Evolutionary conservation across 2,888 invertebrate species (phyloP), one percentile per base, ranked within the genome.

Genomic region (Chaitophorus viminalis): DNA sequence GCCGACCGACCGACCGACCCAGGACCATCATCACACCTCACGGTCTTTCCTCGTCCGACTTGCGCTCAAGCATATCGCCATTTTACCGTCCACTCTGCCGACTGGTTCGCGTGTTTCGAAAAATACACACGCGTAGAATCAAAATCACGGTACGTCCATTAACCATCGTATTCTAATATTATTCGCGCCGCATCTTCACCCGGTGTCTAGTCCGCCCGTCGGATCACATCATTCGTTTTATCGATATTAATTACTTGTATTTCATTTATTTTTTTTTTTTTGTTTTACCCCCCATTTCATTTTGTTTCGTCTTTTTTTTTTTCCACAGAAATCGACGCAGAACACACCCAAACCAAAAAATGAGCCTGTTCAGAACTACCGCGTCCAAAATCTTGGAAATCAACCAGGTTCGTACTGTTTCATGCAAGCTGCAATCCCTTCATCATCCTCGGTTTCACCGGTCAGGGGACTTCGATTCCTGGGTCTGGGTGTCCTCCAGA

Each of bases 301-400:
- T 46, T n/a, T n/a, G n/a, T n/a, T n/a, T n/a, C n/a, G n/a, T n/a
- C n/a, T n/a, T n/a, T n/a, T n/a, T n/a, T n/a, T n/a, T n/a, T n/a
- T n/a, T n/a, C n/a, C n/a, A n/a, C 46, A 46, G 46, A 46, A 14
- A 14, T 14, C 46, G 1, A 46, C 46, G 11, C 14, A 14, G 46
- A 46, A 14, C 11, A 83, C 72, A 25, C 25, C 52, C 54, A 39
- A 29, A 31, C 68, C n/a, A 29, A 0, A 91, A 91, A 92, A 94
- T 95, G 94, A 93, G 94, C 91, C 92, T 95, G 91, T 94, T 93
- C 92, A 94, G 94, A 92, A 93, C 94, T 91, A 93, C 94, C 90
- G 92, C 94, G 90, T 92, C 93, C 90, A 94, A 92, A 93, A 91
- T 94, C 91, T 91, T 92, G 90, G 94, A 94, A 91, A 92, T 93